Evolutionary conservation across 2,888 invertebrate species (phyloP).

Genomic region (Crepidodera aurea): DNA sequence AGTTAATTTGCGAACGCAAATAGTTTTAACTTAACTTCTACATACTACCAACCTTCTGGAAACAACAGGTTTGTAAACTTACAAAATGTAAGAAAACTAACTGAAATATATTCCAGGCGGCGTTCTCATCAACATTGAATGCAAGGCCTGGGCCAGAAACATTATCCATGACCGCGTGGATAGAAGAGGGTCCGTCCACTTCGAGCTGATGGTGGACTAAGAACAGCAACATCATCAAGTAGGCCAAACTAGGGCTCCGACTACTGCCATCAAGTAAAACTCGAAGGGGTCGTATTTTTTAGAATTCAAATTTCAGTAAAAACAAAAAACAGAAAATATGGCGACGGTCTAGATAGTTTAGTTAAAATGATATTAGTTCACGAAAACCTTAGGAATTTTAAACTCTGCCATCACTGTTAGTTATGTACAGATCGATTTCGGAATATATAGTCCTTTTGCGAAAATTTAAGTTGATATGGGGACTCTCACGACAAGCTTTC

Average conservation of each 20-base stretch:
- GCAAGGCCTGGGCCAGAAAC: slow-evolving; percentile 93
- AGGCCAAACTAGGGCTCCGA: slow-evolving; percentile 53
- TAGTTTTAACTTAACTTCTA: too few species aligned
- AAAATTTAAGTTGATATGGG: too few species aligned
- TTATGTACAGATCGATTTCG: slow-evolving; percentile 18
- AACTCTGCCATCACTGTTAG: slow-evolving; percentile 40
- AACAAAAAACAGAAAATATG: slow-evolving; percentile 24
- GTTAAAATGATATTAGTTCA: slow-evolving; percentile 39
- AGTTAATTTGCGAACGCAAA: too few species aligned
- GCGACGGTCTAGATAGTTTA: slow-evolving; percentile 43
- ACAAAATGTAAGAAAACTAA: too few species aligned
- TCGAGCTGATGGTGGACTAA: slow-evolving; percentile 94
- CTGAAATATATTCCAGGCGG: slow-evolving; percentile 81
- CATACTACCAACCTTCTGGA: too few species aligned
- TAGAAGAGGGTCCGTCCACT: slow-evolving; percentile 91
- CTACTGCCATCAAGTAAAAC: slow-evolving; percentile 59
- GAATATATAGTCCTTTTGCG: slow-evolving; percentile 19
- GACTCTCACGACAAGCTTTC: too few species aligned
- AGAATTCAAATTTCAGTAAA: slow-evolving; percentile 35
- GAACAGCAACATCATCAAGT: slow-evolving; percentile 29
- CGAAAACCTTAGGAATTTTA: slow-evolving; percentile 41
- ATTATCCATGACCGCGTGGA: slow-evolving; percentile 87
- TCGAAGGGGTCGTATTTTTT: slow-evolving; percentile 38
- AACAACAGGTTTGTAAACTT: too few species aligned
- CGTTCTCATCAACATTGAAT: slow-evolving; percentile 91